These are phyloP conservation scores for Eupeodes luniger DNA, from an alignment of 2,888 invertebrate genomes.

Conservation along the genomic window DNA sequence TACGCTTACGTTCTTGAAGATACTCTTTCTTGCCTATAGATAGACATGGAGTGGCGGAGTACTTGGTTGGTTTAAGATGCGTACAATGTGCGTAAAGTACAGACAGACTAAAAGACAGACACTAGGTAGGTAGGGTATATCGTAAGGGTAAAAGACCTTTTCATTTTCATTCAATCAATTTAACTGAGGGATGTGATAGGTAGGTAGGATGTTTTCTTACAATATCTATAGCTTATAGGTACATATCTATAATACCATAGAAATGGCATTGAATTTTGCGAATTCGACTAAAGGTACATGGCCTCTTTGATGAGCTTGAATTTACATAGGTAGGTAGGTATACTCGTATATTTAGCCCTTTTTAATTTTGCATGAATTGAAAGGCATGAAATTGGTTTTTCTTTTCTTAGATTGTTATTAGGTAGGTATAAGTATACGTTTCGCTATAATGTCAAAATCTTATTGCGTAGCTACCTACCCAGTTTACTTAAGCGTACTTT, in stretches of 20 bases:
- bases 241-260: conserved; percentile 12
- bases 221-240: too few species aligned
- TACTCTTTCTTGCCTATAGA: not conserved
- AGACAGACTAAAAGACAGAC: not conserved
- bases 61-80: conserved; percentile 1
- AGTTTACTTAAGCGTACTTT: not conserved
- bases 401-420: not conserved
- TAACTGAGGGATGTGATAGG: conserved; percentile 20
- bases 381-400: conserved; percentile 5
- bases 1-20: not conserved
- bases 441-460: not conserved
- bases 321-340: too few species aligned
- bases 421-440: too few species aligned
- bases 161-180: conserved; percentile 40
- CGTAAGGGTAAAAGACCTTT: conserved; percentile 45
- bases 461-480: not conserved
- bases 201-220: too few species aligned
- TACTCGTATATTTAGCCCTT: conserved; percentile 9
- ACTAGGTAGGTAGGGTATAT: too few species aligned
- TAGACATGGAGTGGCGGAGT: not conserved
- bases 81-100: conserved; percentile 24
- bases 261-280: conserved; percentile 56
- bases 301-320: not conserved
- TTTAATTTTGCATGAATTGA: conserved; percentile 4
- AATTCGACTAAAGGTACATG: not conserved